Evolutionary conservation across 2,888 invertebrate species (phyloP).

Genomic region (Heterodera filipjevi): DNA sequence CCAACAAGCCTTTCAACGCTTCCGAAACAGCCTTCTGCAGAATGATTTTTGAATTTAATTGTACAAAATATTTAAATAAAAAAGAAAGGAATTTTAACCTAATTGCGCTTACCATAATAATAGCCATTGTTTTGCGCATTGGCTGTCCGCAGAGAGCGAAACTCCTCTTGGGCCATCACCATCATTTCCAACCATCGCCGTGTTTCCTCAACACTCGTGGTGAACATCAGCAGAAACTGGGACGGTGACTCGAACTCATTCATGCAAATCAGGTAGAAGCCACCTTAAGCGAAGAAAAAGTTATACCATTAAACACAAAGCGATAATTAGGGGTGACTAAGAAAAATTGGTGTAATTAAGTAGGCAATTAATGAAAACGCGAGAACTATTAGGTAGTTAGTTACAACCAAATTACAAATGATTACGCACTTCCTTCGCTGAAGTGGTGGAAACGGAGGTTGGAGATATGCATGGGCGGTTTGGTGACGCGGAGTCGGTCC

Average conservation of each 20-base stretch:
- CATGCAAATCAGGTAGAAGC: constrained; percentile 78
- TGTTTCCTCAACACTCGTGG: constrained; percentile 64
- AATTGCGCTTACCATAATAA: not conserved
- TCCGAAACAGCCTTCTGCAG: constrained; percentile 17
- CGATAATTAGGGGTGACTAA: too few species aligned
- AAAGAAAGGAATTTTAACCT: not conserved
- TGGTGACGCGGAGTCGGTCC: constrained; percentile 70
- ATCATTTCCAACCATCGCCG: constrained; percentile 67
- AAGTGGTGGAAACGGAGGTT: constrained; percentile 53
- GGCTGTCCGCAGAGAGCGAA: constrained; percentile 23
- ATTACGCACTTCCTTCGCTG: constrained; percentile 67
- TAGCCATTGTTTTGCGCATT: not conserved
- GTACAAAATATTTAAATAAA: too few species aligned
- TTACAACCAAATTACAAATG: constrained; percentile 2
- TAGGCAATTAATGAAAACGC: not conserved
- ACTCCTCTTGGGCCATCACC: constrained; percentile 54
- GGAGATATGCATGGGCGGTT: constrained; percentile 72
- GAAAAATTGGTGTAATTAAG: too few species aligned
- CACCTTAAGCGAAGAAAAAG: constrained; percentile 62
- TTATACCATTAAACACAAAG: not conserved
- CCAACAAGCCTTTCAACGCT: constrained; percentile 6
- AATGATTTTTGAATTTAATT: too few species aligned
- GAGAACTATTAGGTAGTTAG: not conserved
- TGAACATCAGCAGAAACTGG: constrained; percentile 77
- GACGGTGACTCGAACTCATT: constrained; percentile 82